Base-by-base conservation (phyloP, 2,113 vertebrate species). In the Drymodes brunneopygia region DNA sequence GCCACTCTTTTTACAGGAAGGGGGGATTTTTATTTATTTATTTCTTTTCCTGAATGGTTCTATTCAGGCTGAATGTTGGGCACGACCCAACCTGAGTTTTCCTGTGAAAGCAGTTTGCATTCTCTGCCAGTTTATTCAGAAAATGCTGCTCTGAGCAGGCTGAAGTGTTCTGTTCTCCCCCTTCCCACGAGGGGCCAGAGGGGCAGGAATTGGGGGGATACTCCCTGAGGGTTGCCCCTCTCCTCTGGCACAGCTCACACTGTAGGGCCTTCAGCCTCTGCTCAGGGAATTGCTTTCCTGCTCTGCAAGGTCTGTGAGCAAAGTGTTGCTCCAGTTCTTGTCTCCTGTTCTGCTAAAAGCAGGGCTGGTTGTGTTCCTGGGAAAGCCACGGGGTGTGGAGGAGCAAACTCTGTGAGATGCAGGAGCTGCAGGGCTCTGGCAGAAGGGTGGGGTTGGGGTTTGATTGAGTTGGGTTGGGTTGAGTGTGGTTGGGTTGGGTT, bases 31-130 rank as follows among this genome's bases (percentile, higher is more conserved):
- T 78, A 61, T 83, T 88, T 89, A n/a, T 79, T 90, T 92, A 15
- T 79, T 90, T 92, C 14, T 86, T 91, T 84, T 53, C 51, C 51
- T 92, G 90, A 92, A 90, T 97, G 81, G 28, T 22, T 83, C 90
- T 71, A 79, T 97, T 95, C 88, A 95, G 53, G 47, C 47, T 65
- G 90, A 77, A 64, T 75, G 72, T 78, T 90, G 53, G 86, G 66
- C 2, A 5, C 8, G 14, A 18, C 86, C 71, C 86, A 91, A 29
- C 56, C 75, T 48, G 70, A 81, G 81, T 35, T 90, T 92, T 58
- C 66, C 88, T 95, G 78, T 72, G 91, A 64, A 95, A n/a, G 19
- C 50, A 80, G 74, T 92, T 90, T 90, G 73, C 15, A 4, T 65
- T 22, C 44, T 69, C 15, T 80, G 75, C 40, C 74, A 67, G 74